Base-by-base conservation (phyloP, 2,888 invertebrate genomes). In the Melolontha melolontha region DNA sequence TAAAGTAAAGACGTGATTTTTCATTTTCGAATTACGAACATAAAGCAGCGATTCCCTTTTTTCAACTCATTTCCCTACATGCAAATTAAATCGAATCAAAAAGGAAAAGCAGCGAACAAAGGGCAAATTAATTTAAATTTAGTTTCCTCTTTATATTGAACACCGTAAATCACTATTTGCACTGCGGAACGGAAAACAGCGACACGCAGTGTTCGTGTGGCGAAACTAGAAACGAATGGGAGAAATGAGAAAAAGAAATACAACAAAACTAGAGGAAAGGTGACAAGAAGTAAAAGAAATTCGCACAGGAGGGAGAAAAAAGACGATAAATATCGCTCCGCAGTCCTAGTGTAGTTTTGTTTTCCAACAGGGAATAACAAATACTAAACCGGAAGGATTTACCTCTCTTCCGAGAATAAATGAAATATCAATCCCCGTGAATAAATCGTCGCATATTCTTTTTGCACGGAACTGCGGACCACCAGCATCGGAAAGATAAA, bases 281-380 rank as follows among this genome's bases (percentile, higher is more conserved):
- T 49, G 49, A 66, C 47, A 66, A 55, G 17, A 40, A 66, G 44
- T 34, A 29, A 42, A 54, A 42, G 42, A 44, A 65, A 65, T 27
- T 42, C 59, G 42, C 41, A 16, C 59, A 44, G 57, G 44, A n/a
- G n/a, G 34, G 7, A 44, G 64, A 29, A 50, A 59, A 49, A 49
- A 40, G 59, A 67, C 66, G 66, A 67, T 67, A 67, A 67, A 67
- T 67, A 67, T 67, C 62, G 65, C 65, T 67, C 27, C 17, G 66
- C 50, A 47, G 40, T 67, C 34, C 34, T 34, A 34, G 34, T 51
- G 57, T 59, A 57, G 59, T 67, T 59, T 59, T 67, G 51, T 67
- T 50, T 41, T 51, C 59, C 59, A 39, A 29, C 51, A 11, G 59
- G 66, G 62, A 62, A 57, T 62, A 67, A 51, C 66, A 62, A 52